Conservation (phyloP, 2,888 invertebrate genomes). For the Pristionchus mayeri region DNA sequence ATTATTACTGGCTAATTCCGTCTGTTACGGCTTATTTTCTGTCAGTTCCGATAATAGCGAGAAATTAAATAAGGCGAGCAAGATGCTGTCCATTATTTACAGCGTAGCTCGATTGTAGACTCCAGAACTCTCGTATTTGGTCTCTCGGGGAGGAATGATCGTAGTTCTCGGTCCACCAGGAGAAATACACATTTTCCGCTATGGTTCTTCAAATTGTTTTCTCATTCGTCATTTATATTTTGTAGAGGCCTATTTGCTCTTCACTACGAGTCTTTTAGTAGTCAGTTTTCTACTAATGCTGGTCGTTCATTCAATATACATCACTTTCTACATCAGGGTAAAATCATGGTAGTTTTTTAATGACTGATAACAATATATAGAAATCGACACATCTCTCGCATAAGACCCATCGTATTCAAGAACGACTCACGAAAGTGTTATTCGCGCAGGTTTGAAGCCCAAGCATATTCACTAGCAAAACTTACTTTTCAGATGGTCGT, state of each 20-base stretch:
- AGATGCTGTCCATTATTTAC: not conserved
- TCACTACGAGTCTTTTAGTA: too few relatives aligned
- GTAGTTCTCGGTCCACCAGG: not conserved
- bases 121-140: not conserved
- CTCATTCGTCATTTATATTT: too few relatives aligned
- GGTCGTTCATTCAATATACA: too few relatives aligned
- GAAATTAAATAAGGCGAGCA: not conserved
- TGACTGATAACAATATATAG: not conserved
- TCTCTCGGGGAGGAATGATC: not conserved
- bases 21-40: not conserved
- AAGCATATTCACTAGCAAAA: too few relatives aligned
- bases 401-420: not conserved
- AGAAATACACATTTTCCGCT: not conserved
- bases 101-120: not conserved
- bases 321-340: too few relatives aligned
- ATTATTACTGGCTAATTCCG: not conserved
- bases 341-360: too few relatives aligned
- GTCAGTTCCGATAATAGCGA: not conserved
- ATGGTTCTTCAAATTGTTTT: not conserved
- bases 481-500: not conserved
- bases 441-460: not conserved
- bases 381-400: not conserved
- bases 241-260: too few relatives aligned
- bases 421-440: not conserved
- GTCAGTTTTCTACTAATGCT: too few relatives aligned